Evolutionary conservation across 2,797 vertebrate species (phyloP).

Genomic region (Rhincodon typus): DNA sequence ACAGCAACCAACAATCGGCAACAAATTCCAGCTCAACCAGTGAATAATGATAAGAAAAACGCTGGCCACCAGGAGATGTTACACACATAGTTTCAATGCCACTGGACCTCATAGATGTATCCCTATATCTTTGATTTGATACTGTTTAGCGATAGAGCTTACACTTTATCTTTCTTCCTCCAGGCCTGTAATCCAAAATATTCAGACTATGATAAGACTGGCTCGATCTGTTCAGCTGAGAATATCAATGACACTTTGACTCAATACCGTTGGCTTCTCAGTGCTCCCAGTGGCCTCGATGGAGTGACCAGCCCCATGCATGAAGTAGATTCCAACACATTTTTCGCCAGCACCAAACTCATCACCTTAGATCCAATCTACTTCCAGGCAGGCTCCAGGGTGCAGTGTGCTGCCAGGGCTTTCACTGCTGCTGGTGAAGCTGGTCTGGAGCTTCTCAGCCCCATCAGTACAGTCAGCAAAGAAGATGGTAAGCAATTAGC

Average conservation of each 20-base stretch:
- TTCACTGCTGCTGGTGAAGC: slow-evolving; percentile 68
- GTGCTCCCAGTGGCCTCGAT: slow-evolving; percentile 65
- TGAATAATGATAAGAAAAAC: too few species aligned
- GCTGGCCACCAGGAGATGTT: too few species aligned
- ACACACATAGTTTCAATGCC: neutral
- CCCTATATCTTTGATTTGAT: neutral
- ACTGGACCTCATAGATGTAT: too few species aligned
- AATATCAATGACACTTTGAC: slow-evolving; percentile 76
- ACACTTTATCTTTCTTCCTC: neutral
- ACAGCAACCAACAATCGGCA: too few species aligned
- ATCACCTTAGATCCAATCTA: slow-evolving; percentile 74
- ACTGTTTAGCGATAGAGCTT: neutral
- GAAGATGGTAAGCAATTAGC: slow-evolving; percentile 61
- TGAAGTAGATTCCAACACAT: slow-evolving; percentile 72
- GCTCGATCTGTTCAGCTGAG: slow-evolving; percentile 70
- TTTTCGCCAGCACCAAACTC: slow-evolving; percentile 77
- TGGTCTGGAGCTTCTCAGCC: slow-evolving; percentile 68
- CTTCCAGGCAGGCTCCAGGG: slow-evolving; percentile 71
- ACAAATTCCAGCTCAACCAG: too few species aligned
- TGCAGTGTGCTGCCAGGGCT: slow-evolving; percentile 68
- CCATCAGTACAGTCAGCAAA: slow-evolving; percentile 60
- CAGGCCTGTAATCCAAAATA: slow-evolving; percentile 78
- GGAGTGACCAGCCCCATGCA: slow-evolving; percentile 75
- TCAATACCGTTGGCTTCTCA: slow-evolving; percentile 71
- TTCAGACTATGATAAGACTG: slow-evolving; percentile 75